Evolutionary conservation across 2,888 invertebrate genomes (phyloP), one percentile per base, ranked within the genome.

Genomic region (Nomada ruficornis): DNA sequence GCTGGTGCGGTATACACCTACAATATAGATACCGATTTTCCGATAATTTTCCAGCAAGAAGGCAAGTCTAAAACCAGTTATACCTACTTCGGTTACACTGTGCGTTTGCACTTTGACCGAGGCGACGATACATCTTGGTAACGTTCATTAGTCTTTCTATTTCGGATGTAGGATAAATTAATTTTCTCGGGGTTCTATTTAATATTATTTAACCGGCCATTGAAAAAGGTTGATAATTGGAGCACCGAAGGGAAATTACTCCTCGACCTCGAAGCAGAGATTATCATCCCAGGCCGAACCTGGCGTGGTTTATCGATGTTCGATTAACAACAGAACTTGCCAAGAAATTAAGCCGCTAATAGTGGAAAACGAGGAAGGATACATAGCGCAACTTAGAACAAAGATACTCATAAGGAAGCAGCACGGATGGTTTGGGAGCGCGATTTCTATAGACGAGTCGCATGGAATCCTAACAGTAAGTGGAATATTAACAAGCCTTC

Each of bases 231-330:
- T 95, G 36, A 89, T 95, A 52, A 92, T 95, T 80, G 95, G 95
- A 54, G 95, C 95, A n/a, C 95, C 95, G 3, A 94, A 94, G 73
- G 95, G 94, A 13, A 95, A 95, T 89, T 95, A 95, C 9, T 86
- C 93, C 62, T 36, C 11, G 10, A 44, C 62, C 36, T 44, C 90
- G 26, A 26, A 26, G 0, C n/a, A 62, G 20, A 65, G 20, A 18
- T 23, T 69, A 10, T 1, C 9, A 91, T 87, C 91, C 59, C 88
- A 94, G 2, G 91, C 92, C 63, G 94, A 95, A 90, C 94, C 95
- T 5, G 95, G 95, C n/a, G 94, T 94, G 20, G 93, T 95, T n/a
- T 95, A 95, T 89, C 93, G 94, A 54, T 96, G 95, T 77, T 64
- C 3, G 7, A 42, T 90, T 4, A n/a, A 50, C 4, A 69, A 54